Conservation (phyloP, 35 echinoderm and acorn worm genomes). For the Patiria miniata region DNA sequence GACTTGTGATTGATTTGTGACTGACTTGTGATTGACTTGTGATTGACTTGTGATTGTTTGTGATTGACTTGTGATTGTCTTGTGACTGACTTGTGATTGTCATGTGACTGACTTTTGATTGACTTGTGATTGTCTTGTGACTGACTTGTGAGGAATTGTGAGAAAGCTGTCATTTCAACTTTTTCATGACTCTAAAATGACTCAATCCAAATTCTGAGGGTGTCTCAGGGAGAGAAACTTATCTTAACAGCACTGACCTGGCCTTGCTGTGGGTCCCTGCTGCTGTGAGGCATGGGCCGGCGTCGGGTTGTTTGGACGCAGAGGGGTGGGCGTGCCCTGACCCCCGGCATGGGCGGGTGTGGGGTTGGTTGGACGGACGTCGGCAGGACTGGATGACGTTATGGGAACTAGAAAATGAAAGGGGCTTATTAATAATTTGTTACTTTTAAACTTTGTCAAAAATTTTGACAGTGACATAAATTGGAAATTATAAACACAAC, state of each 20-base stretch:
- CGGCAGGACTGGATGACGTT: slow-evolving; percentile 72
- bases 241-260: slow-evolving; percentile 66
- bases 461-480: no score
- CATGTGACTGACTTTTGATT: no score
- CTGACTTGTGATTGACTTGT: no score
- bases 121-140: no score
- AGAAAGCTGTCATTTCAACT: no score
- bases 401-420: slow-evolving; percentile 11
- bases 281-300: slow-evolving; percentile 83
- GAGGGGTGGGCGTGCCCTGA: slow-evolving; percentile 83
- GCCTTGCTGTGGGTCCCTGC: slow-evolving; percentile 46
- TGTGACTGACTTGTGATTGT: no score
- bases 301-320: slow-evolving; percentile 94
- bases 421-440: not conserved
- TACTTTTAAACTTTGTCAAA: no score
- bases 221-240: not conserved
- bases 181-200: not conserved
- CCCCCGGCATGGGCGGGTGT: slow-evolving; percentile 91
- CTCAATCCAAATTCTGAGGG: not conserved
- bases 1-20: no score
- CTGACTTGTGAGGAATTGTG: no score
- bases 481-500: no score
- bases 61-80: no score
- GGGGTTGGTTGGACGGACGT: slow-evolving; percentile 88
- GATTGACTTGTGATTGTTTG: no score